Evolutionary conservation across 2,888 invertebrate genomes (phyloP).

Genomic region (Acanthosepion pharaonis): DNA sequence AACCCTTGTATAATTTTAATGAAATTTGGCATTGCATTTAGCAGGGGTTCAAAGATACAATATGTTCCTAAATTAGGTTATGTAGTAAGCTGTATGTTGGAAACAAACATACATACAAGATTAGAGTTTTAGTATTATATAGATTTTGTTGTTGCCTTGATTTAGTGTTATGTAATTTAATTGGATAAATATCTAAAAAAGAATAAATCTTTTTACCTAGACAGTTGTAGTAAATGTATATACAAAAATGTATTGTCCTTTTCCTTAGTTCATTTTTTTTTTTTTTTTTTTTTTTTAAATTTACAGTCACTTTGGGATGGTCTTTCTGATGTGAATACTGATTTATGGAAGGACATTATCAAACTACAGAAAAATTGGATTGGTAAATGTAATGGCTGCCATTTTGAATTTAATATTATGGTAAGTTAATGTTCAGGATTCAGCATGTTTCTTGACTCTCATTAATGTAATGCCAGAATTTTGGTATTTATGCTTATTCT

Average conservation of each 20-base stretch:
- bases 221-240: background rate
- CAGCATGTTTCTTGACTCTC: background rate
- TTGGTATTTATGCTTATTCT: too few relatives aligned
- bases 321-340: constrained; percentile 68
- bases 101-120: too few relatives aligned
- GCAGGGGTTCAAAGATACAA: too few relatives aligned
- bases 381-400: constrained; percentile 72
- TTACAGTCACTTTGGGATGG: constrained; percentile 71
- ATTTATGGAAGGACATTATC: constrained; percentile 72
- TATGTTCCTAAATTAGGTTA: too few relatives aligned
- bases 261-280: background rate
- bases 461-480: too few relatives aligned
- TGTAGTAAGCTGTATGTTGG: too few relatives aligned
- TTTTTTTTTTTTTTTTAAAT: constrained; percentile 18
- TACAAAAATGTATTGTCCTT: background rate
- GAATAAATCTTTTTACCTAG: background rate
- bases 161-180: too few relatives aligned
- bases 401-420: constrained; percentile 61
- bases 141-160: too few relatives aligned
- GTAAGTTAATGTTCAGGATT: constrained; percentile 46
- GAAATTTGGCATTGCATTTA: too few relatives aligned
- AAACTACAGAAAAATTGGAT: constrained; percentile 75
- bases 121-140: too few relatives aligned
- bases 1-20: too few relatives aligned
- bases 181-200: too few relatives aligned